Evolutionary conservation across 2,113 vertebrate species (phyloP).

Genomic region (Heterotis niloticus): DNA sequence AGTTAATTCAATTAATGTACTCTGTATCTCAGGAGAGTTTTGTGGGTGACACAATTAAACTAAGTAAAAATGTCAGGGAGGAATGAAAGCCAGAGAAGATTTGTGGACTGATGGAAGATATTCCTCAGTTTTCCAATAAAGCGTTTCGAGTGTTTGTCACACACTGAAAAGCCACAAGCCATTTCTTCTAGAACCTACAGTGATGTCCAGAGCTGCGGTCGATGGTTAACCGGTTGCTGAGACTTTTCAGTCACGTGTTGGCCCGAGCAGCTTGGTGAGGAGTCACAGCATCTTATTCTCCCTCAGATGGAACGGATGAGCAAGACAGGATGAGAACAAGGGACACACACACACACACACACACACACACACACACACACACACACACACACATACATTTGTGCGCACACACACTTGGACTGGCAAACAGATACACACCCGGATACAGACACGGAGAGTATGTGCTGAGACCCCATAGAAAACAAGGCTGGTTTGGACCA

Average conservation of each 20-base stretch:
- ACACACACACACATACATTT: conserved; percentile 39
- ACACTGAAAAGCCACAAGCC: not conserved
- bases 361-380: conserved; percentile 7
- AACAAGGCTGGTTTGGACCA: not conserved
- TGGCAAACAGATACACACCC: too few species aligned
- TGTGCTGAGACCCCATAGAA: not conserved
- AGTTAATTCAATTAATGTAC: too few species aligned
- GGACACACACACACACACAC: conserved; percentile 9
- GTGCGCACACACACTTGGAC: conserved; percentile 27
- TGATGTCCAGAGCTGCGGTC: conserved; percentile 7
- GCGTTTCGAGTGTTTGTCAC: not conserved
- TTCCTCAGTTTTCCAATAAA: not conserved
- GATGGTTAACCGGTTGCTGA: conserved; percentile 5
- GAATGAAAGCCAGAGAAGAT: not conserved
- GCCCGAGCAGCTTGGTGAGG: conserved; percentile 3
- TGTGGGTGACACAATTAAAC: not conserved
- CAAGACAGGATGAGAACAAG: not conserved
- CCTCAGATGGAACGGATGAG: conserved; percentile 3
- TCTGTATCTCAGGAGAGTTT: too few species aligned
- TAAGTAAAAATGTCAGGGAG: not conserved
- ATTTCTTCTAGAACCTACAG: not conserved
- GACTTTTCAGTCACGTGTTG: not conserved
- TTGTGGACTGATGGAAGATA: not conserved
- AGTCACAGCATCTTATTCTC: conserved; percentile 6
- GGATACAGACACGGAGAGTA: too few species aligned